Percentiles rank a stretch among this genome's conserved stretches.
phyloP scores from a whole-genome alignment of 2,888 invertebrate genomes.

The Axea sp. region DNA sequence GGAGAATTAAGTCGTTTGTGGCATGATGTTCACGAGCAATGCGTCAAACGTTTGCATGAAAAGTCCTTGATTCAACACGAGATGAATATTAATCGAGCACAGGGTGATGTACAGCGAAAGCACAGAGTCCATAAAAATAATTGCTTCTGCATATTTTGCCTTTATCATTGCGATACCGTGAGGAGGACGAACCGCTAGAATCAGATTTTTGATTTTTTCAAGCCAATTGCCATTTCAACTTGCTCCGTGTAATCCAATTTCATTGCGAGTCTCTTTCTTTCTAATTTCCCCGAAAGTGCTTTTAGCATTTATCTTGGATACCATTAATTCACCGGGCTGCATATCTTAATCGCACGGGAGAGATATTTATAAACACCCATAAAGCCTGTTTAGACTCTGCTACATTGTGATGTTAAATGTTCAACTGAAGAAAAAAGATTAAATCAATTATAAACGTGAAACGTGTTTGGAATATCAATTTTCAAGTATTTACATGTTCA shows the following conservation, averaged over 20 bases:
- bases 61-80: constrained; percentile 58
- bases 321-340: constrained; percentile 68
- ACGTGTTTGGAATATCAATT: constrained; percentile 39
- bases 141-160: too few relatives aligned
- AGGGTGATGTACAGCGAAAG: too few relatives aligned
- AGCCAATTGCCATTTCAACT: constrained; percentile 34
- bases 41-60: constrained; percentile 56
- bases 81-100: constrained; percentile 65
- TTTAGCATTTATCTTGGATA: constrained; percentile 71
- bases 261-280: constrained; percentile 59
- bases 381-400: constrained; percentile 59
- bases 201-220: constrained; percentile 30
- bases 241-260: constrained; percentile 47
- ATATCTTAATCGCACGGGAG: constrained; percentile 62
- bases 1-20: constrained; percentile 62
- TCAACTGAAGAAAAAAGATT: constrained; percentile 47
- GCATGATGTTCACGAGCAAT: constrained; percentile 51
- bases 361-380: constrained; percentile 65
- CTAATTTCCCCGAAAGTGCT: constrained; percentile 71
- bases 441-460: constrained; percentile 49
- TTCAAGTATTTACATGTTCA: constrained; percentile 19
- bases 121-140: constrained; percentile 20
- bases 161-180: too few relatives aligned
- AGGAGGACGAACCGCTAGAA: too few relatives aligned
- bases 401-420: constrained; percentile 59